phyloP scores from a whole-genome alignment of 1,140 invertebrate species.

The Drosophila lini region DNA sequence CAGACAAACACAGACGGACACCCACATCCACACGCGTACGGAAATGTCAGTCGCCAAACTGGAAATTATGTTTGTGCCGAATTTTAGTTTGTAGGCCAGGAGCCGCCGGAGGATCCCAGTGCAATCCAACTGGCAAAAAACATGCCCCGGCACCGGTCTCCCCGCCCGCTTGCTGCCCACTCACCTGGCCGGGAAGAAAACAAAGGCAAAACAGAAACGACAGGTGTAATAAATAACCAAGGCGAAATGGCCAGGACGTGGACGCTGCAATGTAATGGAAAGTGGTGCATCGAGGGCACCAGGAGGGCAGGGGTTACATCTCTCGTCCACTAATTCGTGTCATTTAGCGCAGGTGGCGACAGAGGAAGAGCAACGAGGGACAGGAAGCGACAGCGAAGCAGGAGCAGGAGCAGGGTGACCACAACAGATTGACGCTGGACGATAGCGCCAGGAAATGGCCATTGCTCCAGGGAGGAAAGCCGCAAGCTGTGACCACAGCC shows the following conservation, averaged over 20 bases:
- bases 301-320: conserved; percentile 13
- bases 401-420: conserved; percentile 19
- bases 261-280: conserved; percentile 59
- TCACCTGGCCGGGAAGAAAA: conserved; percentile 25
- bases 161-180: neutral
- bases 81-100: conserved; percentile 68
- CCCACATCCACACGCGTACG: conserved; percentile 38
- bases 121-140: conserved; percentile 57
- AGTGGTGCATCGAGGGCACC: conserved; percentile 22
- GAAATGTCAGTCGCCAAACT: conserved; percentile 80
- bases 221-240: conserved; percentile 81
- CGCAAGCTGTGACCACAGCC: conserved; percentile 36
- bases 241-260: conserved; percentile 53
- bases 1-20: conserved; percentile 7
- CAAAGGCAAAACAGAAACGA: conserved; percentile 68
- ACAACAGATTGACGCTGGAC: conserved; percentile 73
- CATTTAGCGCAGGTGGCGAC: conserved; percentile 79
- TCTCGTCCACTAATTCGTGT: conserved; percentile 74
- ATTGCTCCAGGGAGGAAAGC: conserved; percentile 36
- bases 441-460: conserved; percentile 70
- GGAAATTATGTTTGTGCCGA: conserved; percentile 81
- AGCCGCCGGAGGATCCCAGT: conserved; percentile 20
- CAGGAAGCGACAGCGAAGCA: conserved; percentile 27
- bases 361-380: conserved; percentile 45
- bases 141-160: neutral